Percentiles rank a stretch among this genome's conserved stretches.
Evolutionary conservation across 2,113 vertebrate species (phyloP).

Genomic region (Coturnix japonica): DNA sequence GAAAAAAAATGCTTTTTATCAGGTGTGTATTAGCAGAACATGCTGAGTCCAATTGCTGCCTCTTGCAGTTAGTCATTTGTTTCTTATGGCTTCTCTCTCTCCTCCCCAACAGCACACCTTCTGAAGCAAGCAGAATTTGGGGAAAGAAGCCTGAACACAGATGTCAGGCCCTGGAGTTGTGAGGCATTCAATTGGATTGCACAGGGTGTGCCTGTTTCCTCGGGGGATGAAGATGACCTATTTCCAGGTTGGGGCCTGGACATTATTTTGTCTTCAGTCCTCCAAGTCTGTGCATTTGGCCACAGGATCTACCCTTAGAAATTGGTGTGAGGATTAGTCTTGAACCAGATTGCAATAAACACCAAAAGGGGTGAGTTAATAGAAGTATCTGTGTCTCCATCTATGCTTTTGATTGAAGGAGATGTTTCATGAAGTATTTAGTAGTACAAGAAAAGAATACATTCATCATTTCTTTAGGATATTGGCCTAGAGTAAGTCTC

Average conservation of each 20-base stretch:
- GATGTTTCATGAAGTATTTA: neutral
- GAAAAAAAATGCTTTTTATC: conserved; percentile 57
- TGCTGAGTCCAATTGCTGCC: conserved; percentile 72
- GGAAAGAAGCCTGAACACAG: neutral
- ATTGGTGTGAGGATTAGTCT: neutral
- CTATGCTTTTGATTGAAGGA: neutral
- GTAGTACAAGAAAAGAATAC: neutral
- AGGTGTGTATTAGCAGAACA: conserved; percentile 68
- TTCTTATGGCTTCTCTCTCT: conserved; percentile 49
- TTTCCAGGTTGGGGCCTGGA: neutral
- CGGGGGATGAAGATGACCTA: neutral
- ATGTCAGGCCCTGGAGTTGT: neutral
- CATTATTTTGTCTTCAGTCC: neutral
- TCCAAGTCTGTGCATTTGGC: neutral
- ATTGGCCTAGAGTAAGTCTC: neutral
- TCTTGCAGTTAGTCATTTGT: conserved; percentile 71
- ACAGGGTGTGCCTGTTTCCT: neutral
- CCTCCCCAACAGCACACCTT: conserved; percentile 20
- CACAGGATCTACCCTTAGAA: neutral
- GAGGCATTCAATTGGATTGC: neutral
- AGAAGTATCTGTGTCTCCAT: neutral
- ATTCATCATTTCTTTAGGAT: neutral
- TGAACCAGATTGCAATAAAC: neutral
- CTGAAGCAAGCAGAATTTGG: conserved; percentile 13
- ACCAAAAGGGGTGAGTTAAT: neutral